phyloP scores from a whole-genome alignment of 2,113 vertebrate species.

The Engraulis encrasicolus region DNA sequence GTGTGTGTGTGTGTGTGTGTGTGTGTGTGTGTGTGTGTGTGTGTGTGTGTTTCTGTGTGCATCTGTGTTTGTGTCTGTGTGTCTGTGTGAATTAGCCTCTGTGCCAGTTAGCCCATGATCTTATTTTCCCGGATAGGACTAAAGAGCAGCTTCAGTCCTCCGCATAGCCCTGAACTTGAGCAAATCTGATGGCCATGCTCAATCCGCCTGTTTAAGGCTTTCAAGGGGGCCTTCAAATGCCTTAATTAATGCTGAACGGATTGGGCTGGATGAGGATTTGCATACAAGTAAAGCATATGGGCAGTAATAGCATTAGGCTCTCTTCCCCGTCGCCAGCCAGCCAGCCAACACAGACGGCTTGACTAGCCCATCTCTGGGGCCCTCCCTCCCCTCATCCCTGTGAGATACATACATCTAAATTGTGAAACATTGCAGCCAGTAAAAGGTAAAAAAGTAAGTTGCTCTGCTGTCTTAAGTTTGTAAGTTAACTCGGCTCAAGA shows the following conservation, averaged over 20 bases:
- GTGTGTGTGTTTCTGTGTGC: too few relatives aligned
- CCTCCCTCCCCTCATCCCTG: too few relatives aligned
- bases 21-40: slow-evolving; percentile 35
- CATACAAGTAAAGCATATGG: slow-evolving; percentile 70
- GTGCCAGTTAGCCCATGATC: too few relatives aligned
- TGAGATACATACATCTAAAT: too few relatives aligned
- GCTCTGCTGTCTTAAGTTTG: too few relatives aligned
- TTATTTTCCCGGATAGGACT: slow-evolving; percentile 25
- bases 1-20: not conserved
- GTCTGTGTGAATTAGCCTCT: too few relatives aligned
- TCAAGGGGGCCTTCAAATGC: slow-evolving; percentile 26
- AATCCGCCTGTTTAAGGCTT: not conserved
- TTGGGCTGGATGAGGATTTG: slow-evolving; percentile 61
- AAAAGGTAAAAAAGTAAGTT: too few relatives aligned
- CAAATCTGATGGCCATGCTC: not conserved
- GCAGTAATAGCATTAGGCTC: slow-evolving; percentile 68
- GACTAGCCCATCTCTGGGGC: slow-evolving; percentile 65
- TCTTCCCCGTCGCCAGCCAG: too few relatives aligned
- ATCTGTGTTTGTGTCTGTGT: too few relatives aligned
- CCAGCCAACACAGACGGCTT: slow-evolving; percentile 62
- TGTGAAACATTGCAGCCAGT: too few relatives aligned
- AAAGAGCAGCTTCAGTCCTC: too few relatives aligned
- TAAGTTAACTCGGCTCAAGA: too few relatives aligned
- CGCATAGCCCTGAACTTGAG: not conserved
- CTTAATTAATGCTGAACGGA: slow-evolving; percentile 14